Percentiles rank a stretch among this genome's conserved stretches.
Conservation (phyloP, 2,797 vertebrate genomes). For the Gila robusta region DNA sequence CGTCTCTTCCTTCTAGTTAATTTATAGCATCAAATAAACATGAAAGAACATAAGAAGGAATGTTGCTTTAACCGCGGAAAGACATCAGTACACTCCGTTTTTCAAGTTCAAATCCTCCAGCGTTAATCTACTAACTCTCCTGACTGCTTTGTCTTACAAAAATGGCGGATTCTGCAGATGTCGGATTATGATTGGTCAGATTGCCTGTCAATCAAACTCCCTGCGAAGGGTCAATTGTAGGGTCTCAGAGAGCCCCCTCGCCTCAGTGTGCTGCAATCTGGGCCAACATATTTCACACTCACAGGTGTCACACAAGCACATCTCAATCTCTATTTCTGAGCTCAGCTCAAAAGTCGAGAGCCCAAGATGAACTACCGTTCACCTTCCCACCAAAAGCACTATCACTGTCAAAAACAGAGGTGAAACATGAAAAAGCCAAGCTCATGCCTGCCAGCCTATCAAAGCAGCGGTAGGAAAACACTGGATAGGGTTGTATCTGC, state of each 20-base stretch:
- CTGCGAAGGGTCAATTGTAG: not conserved
- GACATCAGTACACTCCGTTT: too few relatives aligned
- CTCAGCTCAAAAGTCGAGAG: constrained; percentile 4
- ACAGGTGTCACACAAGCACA: constrained; percentile 22
- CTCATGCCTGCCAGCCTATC: constrained; percentile 26
- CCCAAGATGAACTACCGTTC: constrained; percentile 47
- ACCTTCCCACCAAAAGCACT: constrained; percentile 36
- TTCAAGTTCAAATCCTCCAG: too few relatives aligned
- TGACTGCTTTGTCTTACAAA: too few relatives aligned
- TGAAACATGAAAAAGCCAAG: constrained; percentile 51
- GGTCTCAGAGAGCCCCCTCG: constrained; percentile 1
- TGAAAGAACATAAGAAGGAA: too few relatives aligned
- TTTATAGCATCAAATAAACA: too few relatives aligned
- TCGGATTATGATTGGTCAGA: too few relatives aligned
- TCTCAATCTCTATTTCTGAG: constrained; percentile 44
- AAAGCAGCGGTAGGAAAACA: constrained; percentile 22
- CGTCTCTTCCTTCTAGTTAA: too few relatives aligned
- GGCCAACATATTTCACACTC: constrained; percentile 19
- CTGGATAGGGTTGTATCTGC: constrained; percentile 28
- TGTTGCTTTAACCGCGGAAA: too few relatives aligned
- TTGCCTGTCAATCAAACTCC: too few relatives aligned
- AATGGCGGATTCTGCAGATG: too few relatives aligned
- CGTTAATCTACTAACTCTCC: too few relatives aligned
- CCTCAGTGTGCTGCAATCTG: not conserved
- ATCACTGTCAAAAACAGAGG: constrained; percentile 45